Conservation (phyloP, 2,888 invertebrate genomes). For the Drosophila diplacantha region DNA sequence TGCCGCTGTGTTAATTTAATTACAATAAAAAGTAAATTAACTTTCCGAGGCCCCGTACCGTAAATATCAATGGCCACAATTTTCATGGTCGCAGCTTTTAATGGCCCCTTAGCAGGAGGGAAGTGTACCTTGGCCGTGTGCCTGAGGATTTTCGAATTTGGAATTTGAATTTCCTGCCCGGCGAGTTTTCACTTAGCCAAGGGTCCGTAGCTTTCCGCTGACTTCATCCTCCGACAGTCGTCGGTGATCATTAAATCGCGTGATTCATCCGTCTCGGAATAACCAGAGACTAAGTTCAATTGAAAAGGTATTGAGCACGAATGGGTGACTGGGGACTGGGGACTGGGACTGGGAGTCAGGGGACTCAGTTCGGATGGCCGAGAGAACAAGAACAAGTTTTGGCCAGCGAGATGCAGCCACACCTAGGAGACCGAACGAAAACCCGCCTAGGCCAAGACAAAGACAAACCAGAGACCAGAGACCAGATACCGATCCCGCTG, state of each 20-base stretch:
- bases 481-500: constrained; percentile 35
- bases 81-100: constrained; percentile 53
- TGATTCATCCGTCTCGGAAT: constrained; percentile 57
- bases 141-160: constrained; percentile 23
- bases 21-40: constrained; percentile 69
- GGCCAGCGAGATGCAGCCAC: constrained; percentile 52
- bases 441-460: constrained; percentile 52
- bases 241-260: constrained; percentile 59
- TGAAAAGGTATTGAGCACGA: constrained; percentile 14
- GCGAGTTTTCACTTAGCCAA: constrained; percentile 48
- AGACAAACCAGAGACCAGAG: constrained; percentile 18
- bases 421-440: constrained; percentile 43
- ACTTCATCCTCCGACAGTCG: constrained; percentile 48
- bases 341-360: not conserved
- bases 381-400: constrained; percentile 57
- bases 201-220: constrained; percentile 43
- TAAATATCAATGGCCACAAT: constrained; percentile 58
- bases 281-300: constrained; percentile 38
- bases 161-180: constrained; percentile 58
- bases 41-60: constrained; percentile 34
- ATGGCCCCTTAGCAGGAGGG: constrained; percentile 15
- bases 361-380: not conserved
- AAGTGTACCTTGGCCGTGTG: not conserved
- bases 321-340: constrained; percentile 3
- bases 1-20: constrained; percentile 67